Evolutionary conservation across 2,888 invertebrate genomes (phyloP), one percentile per base, ranked within the genome.

Genomic region (Sinhomidia bicolor): DNA sequence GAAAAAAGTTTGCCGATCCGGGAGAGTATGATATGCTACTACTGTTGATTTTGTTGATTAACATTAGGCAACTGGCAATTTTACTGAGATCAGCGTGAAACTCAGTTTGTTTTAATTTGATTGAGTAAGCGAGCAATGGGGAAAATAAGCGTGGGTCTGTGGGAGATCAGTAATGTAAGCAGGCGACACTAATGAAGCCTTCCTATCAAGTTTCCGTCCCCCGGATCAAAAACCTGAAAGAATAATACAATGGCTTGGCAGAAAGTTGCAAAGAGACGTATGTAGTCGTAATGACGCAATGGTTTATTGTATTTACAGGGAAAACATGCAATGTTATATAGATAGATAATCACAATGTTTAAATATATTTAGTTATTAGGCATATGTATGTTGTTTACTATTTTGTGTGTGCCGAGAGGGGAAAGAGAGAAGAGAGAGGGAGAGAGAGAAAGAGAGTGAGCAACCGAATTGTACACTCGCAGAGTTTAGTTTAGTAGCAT

Each of bases 251-350:
- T 17, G n/a, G 29, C n/a, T 17, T 44, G 71, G 44, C 71, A 12
- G 65, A 71, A 71, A 71, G 71, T 44, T 44, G 5, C 23, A 51
- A 5, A 44, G 23, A 71, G n/a, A n/a, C n/a, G n/a, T n/a, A n/a
- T n/a, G n/a, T n/a, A n/a, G n/a, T n/a, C n/a, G 44, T 71, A 71
- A 71, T 71, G 41, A 44, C 23, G 71, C 68, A 68, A 68, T 68
- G 44, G 71, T 71, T 71, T 71, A 71, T 71, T 71, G 12, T 71
- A 71, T 44, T n/a, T n/a, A n/a, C n/a, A 44, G 20, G 10, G 41
- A 44, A 71, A 71, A 9, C 71, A 44, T 44, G 71, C 44, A 51
- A 51, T 51, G 20, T 60, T 17, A 26, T 23, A 62, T 3, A 62
- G 14, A 20, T 17, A 12, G n/a, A 36, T 32, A 32, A 68, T 68